These are phyloP conservation scores for Sebastes nivosus DNA, from an alignment of 2,797 vertebrate species.

Conservation along the genomic window DNA sequence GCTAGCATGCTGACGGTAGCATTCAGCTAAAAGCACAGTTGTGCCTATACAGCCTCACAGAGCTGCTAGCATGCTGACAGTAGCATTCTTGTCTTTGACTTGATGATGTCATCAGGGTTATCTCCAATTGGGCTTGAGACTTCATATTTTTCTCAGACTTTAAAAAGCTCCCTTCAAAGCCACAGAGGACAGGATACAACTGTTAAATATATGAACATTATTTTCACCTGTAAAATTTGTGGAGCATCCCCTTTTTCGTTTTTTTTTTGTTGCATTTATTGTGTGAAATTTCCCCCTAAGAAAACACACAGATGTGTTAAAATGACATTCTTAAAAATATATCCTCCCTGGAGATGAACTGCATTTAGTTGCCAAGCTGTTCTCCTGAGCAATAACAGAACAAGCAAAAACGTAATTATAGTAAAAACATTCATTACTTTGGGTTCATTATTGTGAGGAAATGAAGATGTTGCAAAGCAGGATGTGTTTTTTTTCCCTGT, in stretches of 20 bases:
- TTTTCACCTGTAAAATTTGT: not conserved
- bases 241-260: not conserved
- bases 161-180: not conserved
- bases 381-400: slow-evolving; percentile 41
- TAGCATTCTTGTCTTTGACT: not conserved
- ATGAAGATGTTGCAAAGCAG: slow-evolving; percentile 52
- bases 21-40: no score
- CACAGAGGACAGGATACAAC: not conserved
- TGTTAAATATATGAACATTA: not conserved
- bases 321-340: slow-evolving; percentile 15
- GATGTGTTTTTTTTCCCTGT: slow-evolving; percentile 22
- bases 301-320: slow-evolving; percentile 18
- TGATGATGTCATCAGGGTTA: no score
- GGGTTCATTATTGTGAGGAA: slow-evolving; percentile 39
- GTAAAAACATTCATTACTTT: slow-evolving; percentile 53
- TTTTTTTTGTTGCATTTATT: not conserved
- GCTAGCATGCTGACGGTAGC: no score
- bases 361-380: slow-evolving; percentile 42
- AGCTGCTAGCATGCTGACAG: not conserved
- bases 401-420: slow-evolving; percentile 51
- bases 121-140: no score
- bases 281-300: not conserved
- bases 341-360: slow-evolving; percentile 40
- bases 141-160: no score
- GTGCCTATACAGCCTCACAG: no score